Conservation (phyloP, 2,113 vertebrate genomes). For the Plotosus lineatus region DNA sequence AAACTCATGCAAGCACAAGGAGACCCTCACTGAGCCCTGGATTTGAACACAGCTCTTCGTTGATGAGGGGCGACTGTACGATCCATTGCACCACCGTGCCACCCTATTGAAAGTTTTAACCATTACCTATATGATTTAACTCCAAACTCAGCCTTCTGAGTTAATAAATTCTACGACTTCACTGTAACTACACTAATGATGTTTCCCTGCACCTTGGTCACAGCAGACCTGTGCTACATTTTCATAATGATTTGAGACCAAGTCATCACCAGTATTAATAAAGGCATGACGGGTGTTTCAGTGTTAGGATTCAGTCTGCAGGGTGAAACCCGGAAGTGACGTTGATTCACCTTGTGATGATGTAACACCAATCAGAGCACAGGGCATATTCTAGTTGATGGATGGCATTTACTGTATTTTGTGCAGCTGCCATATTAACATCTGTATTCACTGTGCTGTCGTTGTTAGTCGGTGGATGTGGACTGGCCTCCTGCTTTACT, state of each 20-base stretch:
- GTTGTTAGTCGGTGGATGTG: conserved; percentile 88
- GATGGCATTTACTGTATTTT: neutral
- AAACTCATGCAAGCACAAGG: no score
- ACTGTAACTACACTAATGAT: neutral
- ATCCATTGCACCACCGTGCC: no score
- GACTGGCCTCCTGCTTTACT: conserved; percentile 92
- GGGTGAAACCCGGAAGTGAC: neutral
- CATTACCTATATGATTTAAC: neutral
- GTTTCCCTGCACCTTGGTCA: neutral
- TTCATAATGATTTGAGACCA: neutral
- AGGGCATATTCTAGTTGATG: neutral
- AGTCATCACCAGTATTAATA: neutral
- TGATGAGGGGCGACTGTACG: no score
- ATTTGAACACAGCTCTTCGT: no score
- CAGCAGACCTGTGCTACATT: neutral
- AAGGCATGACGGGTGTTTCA: neutral
- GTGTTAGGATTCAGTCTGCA: neutral
- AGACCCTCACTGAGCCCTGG: no score
- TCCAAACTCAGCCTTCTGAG: neutral
- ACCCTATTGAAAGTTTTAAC: no score
- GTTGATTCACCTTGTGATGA: neutral
- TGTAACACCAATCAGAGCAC: neutral
- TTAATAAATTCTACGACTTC: neutral
- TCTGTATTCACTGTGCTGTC: neutral
- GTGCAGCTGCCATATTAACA: no score